Conservation (phyloP, 2,113 vertebrate species). For the Phrynosoma blainvillii region DNA sequence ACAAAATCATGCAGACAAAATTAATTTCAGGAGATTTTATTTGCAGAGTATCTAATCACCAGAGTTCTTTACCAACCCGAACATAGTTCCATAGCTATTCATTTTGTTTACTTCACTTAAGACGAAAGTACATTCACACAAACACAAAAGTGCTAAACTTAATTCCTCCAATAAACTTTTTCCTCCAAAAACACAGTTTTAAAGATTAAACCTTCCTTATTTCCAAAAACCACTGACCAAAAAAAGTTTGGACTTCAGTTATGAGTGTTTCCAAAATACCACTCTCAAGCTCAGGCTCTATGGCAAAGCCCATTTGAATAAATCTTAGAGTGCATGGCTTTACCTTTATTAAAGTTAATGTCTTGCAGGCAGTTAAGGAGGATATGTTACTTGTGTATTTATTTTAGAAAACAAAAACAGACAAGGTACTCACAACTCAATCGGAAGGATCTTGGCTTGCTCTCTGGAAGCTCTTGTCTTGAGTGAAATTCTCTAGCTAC, state of each 20-base stretch:
- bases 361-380: conserved; percentile 18
- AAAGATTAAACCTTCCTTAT: conserved; percentile 17
- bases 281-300: background rate
- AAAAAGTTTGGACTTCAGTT: background rate
- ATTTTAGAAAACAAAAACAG: conserved; percentile 22
- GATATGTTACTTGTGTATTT: background rate
- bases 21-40: conserved; percentile 12
- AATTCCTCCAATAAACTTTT: conserved; percentile 18
- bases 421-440: conserved; percentile 78
- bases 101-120: conserved; percentile 37
- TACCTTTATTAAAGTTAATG: conserved; percentile 7
- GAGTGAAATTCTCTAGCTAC: conserved; percentile 64
- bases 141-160: conserved; percentile 2
- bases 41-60: conserved; percentile 10
- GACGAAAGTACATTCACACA: background rate
- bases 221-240: conserved; percentile 20
- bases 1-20: conserved; percentile 8
- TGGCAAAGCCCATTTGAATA: background rate
- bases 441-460: conserved; percentile 65
- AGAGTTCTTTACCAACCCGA: conserved; percentile 24
- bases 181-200: background rate
- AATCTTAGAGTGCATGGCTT: background rate
- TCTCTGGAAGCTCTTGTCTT: conserved; percentile 61
- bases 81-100: background rate
- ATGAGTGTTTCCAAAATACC: background rate